These are phyloP conservation scores for Trichosurus vulpecula DNA, from an alignment of 2,797 vertebrate species.

Conservation along the genomic window DNA sequence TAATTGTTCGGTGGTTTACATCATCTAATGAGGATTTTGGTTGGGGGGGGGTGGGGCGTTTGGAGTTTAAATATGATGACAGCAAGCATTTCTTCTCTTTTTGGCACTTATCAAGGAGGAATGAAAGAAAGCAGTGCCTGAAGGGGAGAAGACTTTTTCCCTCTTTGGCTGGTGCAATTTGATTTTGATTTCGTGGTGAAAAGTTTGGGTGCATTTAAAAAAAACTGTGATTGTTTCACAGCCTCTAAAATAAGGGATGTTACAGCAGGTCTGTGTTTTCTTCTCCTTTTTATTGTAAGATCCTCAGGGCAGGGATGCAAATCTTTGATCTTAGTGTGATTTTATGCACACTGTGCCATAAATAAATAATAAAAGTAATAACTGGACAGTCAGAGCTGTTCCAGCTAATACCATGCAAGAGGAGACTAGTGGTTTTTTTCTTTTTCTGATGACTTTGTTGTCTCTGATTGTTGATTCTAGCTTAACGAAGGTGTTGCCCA, in stretches of 20 bases:
- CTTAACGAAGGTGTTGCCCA: not conserved
- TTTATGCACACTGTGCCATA: not conserved
- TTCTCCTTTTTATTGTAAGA: not conserved
- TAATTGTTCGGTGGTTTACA: not conserved
- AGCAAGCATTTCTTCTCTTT: not conserved
- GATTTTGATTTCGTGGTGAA: slow-evolving; percentile 19
- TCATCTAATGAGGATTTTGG: not conserved
- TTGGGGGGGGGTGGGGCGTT: not conserved
- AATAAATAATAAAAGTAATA: not conserved
- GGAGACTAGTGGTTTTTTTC: not conserved
- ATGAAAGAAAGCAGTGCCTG: not conserved
- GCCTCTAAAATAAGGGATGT: not conserved
- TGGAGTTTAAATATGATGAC: not conserved
- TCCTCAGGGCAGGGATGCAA: not conserved
- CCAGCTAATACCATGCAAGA: not conserved
- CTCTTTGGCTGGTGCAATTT: not conserved
- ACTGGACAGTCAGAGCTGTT: not conserved
- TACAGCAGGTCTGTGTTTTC: not conserved
- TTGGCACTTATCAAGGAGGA: not conserved
- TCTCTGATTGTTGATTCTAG: not conserved
- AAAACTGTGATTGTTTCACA: not conserved
- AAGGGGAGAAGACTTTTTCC: not conserved
- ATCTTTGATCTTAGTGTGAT: not conserved
- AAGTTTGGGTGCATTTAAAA: not conserved
- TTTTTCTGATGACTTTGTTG: not conserved